Evolutionary conservation across 2,888 invertebrate species (phyloP).

Genomic region (Petrolisthes manimaculis): DNA sequence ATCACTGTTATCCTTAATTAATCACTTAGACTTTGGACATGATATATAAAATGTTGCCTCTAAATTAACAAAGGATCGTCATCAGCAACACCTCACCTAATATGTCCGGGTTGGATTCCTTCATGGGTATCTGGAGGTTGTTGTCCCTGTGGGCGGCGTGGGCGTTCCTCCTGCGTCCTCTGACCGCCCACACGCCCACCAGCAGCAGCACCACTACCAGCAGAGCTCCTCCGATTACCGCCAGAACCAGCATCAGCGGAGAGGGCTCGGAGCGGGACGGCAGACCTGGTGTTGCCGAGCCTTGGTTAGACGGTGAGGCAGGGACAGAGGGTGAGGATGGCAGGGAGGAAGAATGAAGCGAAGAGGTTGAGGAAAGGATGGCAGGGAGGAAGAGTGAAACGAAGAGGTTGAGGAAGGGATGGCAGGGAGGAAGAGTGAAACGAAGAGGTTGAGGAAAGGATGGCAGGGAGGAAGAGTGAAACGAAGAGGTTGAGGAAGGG

Average conservation of each 20-base stretch:
- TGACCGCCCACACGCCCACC: slow-evolving; percentile 57
- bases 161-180: slow-evolving; percentile 42
- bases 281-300: slow-evolving; percentile 48
- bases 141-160: not conserved
- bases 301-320: not conserved
- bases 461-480: no score
- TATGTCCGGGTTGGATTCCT: slow-evolving; percentile 43
- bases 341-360: not conserved
- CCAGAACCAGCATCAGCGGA: slow-evolving; percentile 52
- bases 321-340: not conserved
- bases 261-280: slow-evolving; percentile 61
- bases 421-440: not conserved
- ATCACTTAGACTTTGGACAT: no score
- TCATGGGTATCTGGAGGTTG: slow-evolving; percentile 14
- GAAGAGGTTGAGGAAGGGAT: not conserved
- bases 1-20: no score
- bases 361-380: not conserved
- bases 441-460: no score
- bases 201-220: slow-evolving; percentile 51
- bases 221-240: slow-evolving; percentile 55
- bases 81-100: slow-evolving; percentile 30
- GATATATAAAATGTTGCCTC: no score
- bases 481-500: no score
- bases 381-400: no score
- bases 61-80: not conserved